Evolutionary conservation across 2,113 vertebrate species (phyloP).

Genomic region (Sander vitreus): DNA sequence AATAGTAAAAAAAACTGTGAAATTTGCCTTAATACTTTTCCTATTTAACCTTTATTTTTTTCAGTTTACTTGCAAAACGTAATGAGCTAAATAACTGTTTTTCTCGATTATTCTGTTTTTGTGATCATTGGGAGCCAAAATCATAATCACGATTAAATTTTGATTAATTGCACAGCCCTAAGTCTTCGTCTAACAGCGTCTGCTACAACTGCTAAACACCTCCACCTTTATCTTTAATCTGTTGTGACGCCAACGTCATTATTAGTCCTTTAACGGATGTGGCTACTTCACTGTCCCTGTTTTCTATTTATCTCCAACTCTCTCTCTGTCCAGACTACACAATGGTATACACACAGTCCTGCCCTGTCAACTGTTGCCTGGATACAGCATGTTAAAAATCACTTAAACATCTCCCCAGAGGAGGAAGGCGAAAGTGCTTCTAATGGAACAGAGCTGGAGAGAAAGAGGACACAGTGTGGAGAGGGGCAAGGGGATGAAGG

Average conservation of each 20-base stretch:
- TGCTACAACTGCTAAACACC: conserved; percentile 22
- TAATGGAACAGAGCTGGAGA: conserved; percentile 73
- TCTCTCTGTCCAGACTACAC: conserved; percentile 48
- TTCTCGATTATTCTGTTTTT: too few species aligned
- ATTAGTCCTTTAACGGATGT: background rate
- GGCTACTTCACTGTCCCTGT: background rate
- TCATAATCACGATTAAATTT: too few species aligned
- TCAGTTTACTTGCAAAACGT: too few species aligned
- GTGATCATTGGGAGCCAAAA: too few species aligned
- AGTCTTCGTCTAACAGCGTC: conserved; percentile 3
- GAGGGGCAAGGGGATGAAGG: conserved; percentile 1
- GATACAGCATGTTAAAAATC: conserved; percentile 76
- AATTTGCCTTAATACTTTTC: too few species aligned
- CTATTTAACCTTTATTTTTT: too few species aligned
- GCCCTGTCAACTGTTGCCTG: conserved; percentile 83
- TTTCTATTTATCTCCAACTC: conserved; percentile 25
- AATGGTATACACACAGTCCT: conserved; percentile 36
- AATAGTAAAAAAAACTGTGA: too few species aligned
- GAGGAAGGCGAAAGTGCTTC: conserved; percentile 72
- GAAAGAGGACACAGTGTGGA: conserved; percentile 51
- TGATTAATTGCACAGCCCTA: too few species aligned
- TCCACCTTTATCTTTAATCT: background rate
- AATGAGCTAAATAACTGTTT: too few species aligned
- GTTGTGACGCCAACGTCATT: background rate
- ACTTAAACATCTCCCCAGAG: conserved; percentile 67